Percentiles rank a stretch among this genome's conserved stretches.
These are phyloP conservation scores for Oreocharis arfaki DNA, from an alignment of 2,113 vertebrate genomes.

Conservation along the genomic window DNA sequence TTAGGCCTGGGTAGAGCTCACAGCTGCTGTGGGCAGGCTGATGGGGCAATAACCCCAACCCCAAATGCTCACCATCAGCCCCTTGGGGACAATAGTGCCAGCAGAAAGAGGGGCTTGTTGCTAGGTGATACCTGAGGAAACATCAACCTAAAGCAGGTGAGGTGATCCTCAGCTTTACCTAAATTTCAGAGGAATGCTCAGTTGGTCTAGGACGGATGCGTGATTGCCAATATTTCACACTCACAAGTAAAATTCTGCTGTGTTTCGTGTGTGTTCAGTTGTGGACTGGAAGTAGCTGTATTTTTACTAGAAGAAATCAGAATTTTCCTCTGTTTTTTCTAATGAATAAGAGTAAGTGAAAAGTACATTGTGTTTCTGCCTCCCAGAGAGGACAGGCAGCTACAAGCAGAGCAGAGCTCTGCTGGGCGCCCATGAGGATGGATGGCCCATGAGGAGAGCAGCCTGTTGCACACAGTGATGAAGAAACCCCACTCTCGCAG, in stretches of 20 bases:
- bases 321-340: not conserved
- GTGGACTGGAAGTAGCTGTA: not conserved
- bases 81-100: not conserved
- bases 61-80: rapidly evolving
- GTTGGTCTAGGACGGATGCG: not conserved
- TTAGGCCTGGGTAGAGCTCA: not conserved
- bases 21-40: not conserved
- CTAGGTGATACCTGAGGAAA: not conserved
- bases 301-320: not conserved
- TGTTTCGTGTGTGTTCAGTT: rapidly evolving
- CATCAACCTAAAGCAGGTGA: not conserved
- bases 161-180: not conserved
- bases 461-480: rapidly evolving
- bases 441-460: not conserved
- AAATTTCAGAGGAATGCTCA: not conserved
- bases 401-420: not conserved
- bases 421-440: not conserved
- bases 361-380: not conserved
- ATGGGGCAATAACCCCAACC: not conserved
- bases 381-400: not conserved
- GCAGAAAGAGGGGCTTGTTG: not conserved
- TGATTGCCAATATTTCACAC: rapidly evolving
- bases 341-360: not conserved
- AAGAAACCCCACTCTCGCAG: not conserved
- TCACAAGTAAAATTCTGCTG: not conserved